Conservation (phyloP, 2,113 vertebrate species). For the Sorex araneus region DNA sequence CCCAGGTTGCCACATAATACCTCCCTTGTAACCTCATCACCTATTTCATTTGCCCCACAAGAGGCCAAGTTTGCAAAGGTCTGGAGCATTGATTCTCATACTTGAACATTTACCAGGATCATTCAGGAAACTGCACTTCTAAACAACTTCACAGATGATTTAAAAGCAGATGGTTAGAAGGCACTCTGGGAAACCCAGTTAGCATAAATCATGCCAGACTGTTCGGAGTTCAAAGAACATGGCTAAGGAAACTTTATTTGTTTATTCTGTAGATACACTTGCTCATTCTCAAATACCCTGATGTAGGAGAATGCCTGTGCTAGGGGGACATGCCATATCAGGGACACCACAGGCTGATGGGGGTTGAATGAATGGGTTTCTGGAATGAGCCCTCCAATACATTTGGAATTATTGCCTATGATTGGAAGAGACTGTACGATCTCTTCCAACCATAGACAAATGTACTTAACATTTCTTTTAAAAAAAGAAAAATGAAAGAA, state of each 20-base stretch:
- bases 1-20: not conserved
- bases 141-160: slow-evolving; percentile 16
- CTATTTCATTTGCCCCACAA: slow-evolving; percentile 17
- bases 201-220: not conserved
- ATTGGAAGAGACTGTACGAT: not conserved
- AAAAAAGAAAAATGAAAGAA: not conserved
- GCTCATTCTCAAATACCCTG: too few species aligned
- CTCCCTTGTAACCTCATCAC: not conserved
- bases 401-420: not conserved
- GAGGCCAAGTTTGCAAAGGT: slow-evolving; percentile 36
- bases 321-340: not conserved
- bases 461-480: too few species aligned
- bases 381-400: not conserved
- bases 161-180: slow-evolving; percentile 43
- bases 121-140: not conserved
- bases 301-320: not conserved
- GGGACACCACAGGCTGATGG: not conserved
- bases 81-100: not conserved
- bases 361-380: slow-evolving; percentile 7
- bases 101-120: not conserved
- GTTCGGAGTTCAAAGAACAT: not conserved
- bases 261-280: not conserved
- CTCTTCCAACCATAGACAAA: too few species aligned
- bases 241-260: not conserved
- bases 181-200: not conserved